These are phyloP conservation scores for Amphipoea oculea DNA, from an alignment of 2,888 invertebrate species.

Conservation along the genomic window DNA sequence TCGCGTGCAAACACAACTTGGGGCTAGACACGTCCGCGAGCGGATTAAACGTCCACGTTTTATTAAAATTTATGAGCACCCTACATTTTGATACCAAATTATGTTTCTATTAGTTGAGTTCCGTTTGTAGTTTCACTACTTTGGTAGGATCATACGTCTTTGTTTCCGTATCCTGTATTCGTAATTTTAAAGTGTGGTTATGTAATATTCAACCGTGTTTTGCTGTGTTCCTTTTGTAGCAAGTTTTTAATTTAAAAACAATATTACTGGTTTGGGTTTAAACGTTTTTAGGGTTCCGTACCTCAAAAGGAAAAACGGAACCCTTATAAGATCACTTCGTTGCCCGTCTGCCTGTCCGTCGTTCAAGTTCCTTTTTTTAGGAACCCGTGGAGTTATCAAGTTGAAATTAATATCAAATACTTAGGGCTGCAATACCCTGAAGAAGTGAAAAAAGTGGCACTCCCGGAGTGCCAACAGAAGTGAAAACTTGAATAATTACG, in stretches of 20 bases:
- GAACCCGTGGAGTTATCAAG: no score
- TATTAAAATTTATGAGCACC: conserved; percentile 73
- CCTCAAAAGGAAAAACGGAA: no score
- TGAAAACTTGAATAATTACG: no score
- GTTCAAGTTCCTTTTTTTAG: no score
- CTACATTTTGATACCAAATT: conserved; percentile 66
- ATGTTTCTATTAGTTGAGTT: conserved; percentile 64
- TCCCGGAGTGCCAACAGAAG: no score
- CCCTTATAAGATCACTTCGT: no score
- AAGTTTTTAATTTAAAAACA: no score
- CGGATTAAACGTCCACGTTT: conserved; percentile 62
- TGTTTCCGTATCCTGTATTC: conserved; percentile 43
- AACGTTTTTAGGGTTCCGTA: neutral
- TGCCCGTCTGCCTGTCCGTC: no score
- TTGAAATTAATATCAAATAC: no score
- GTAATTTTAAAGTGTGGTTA: conserved; percentile 28
- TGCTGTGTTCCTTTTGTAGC: neutral
- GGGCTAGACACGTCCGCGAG: conserved; percentile 48
- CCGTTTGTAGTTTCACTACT: conserved; percentile 51
- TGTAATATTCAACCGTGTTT: neutral
- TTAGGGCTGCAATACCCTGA: no score
- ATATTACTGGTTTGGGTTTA: neutral
- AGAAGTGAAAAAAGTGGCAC: no score
- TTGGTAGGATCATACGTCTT: conserved; percentile 37
- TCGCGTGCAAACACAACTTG: conserved; percentile 49